Base-by-base conservation (phyloP, 2,888 invertebrate species). In the Pseudolycoriella hygida region DNA sequence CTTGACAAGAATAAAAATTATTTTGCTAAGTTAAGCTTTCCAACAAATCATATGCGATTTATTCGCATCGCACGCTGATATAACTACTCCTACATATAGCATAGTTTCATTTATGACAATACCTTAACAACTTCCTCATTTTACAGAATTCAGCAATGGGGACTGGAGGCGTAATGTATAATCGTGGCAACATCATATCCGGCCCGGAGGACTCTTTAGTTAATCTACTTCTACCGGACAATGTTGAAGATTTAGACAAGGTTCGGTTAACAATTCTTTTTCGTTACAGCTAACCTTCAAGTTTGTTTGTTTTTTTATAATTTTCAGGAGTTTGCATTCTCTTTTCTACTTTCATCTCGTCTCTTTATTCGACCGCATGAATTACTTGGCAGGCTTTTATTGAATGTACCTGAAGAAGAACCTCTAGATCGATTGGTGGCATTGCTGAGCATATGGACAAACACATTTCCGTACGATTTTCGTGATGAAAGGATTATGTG, bases 401-500 rank as follows among this genome's bases (percentile, higher is more conserved):
- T 60, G 52, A 56, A 59, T 49, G 59, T 62, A 62, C 62, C 62
- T 62, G 62, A 64, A 51, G 56, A 55, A 50, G 61, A 60, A 51
- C 59, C 61, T 54, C 54, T 64, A 52, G 62, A 62, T 51, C 59
- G 62, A 50, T 57, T 64, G 52, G 62, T 63, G 49, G 57, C 57
- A 49, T 56, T 64, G 49, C 51, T 64, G 52, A 57, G 60, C 50
- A 59, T 62, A 52, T 65, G 65, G 65, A 62, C 64, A 50, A 57
- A 60, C 52, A 63, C 57, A 53, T 65, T 64, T 55, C 65, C 65
- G 46, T 65, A 65, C 51, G 65, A 65, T 59, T 65, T 61, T 55
- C 63, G 65, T 50, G 65, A 64, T 55, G 65, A 65, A 53, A 59
- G 62, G 43, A 65, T 65, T 57, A 65, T 65, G 65, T 60, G 56